phyloP scores from a whole-genome alignment of 2,888 invertebrate genomes.

The Cheilosia grossa region DNA sequence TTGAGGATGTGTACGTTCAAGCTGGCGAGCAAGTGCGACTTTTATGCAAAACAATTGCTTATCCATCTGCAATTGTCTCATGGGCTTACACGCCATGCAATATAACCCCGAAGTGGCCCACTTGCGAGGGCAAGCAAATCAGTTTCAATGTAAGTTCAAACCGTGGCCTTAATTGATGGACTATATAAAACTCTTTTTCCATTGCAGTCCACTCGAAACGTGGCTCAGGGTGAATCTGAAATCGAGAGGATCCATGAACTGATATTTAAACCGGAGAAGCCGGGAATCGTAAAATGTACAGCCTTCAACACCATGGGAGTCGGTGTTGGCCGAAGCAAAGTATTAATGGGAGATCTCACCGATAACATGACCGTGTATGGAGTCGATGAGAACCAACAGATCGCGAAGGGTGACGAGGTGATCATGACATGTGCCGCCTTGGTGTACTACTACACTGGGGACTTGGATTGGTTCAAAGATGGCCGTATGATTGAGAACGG shows the following conservation, averaged over 20 bases:
- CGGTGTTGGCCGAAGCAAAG: slow-evolving; percentile 77
- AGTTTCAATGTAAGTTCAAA: slow-evolving; percentile 79
- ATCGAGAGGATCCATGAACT: slow-evolving; percentile 81
- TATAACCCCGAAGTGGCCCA: slow-evolving; percentile 81
- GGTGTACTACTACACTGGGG: slow-evolving; percentile 84
- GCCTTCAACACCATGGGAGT: slow-evolving; percentile 83
- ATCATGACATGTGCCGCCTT: slow-evolving; percentile 86
- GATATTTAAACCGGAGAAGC: slow-evolving; percentile 81
- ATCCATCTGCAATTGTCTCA: slow-evolving; percentile 85
- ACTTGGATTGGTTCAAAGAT: slow-evolving; percentile 84
- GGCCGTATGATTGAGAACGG: slow-evolving; percentile 76
- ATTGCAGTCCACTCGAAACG: slow-evolving; percentile 72
- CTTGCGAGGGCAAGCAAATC: slow-evolving; percentile 76
- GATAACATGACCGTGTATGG: slow-evolving; percentile 83
- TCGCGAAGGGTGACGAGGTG: slow-evolving; percentile 85
- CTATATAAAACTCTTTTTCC: background rate
- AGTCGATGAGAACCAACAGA: slow-evolving; percentile 80
- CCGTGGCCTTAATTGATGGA: background rate
- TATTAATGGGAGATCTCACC: slow-evolving; percentile 80
- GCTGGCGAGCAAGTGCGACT: slow-evolving; percentile 83
- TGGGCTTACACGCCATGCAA: slow-evolving; percentile 85
- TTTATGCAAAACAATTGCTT: slow-evolving; percentile 84
- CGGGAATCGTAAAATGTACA: slow-evolving; percentile 83
- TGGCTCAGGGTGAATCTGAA: slow-evolving; percentile 75
- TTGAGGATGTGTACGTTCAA: slow-evolving; percentile 83